phyloP scores from a whole-genome alignment of 2,113 vertebrate species.

The Plecotus auritus region DNA sequence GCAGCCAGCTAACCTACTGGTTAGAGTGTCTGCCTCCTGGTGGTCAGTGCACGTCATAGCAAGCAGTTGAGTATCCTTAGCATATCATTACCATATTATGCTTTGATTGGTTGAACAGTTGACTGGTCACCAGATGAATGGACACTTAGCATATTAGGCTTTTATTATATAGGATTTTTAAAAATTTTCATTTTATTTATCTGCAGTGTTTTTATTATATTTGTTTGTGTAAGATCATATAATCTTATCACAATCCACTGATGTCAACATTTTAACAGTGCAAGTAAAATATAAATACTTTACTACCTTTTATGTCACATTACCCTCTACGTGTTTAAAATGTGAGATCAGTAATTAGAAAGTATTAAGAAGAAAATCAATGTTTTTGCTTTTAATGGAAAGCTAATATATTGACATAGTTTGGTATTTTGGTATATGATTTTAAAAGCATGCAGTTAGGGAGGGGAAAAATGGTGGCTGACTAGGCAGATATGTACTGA shows the following conservation, averaged over 20 bases:
- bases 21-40: no score
- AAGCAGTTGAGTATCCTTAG: no score
- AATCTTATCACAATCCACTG: background rate
- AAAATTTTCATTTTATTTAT: background rate
- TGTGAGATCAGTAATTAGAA: background rate
- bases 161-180: no score
- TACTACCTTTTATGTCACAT: background rate
- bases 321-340: background rate
- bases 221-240: background rate
- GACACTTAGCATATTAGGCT: no score
- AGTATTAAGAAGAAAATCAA: background rate
- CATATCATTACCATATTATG: no score
- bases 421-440: background rate
- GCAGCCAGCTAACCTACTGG: no score
- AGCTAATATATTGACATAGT: background rate
- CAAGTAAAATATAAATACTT: background rate
- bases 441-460: background rate
- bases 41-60: no score
- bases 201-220: background rate
- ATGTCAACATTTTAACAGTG: background rate
- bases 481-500: no score
- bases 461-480: no score
- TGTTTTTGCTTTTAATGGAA: background rate
- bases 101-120: no score
- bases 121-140: no score